Conservation (phyloP, 1,140 invertebrate genomes). For the Microplitis mediator region DNA sequence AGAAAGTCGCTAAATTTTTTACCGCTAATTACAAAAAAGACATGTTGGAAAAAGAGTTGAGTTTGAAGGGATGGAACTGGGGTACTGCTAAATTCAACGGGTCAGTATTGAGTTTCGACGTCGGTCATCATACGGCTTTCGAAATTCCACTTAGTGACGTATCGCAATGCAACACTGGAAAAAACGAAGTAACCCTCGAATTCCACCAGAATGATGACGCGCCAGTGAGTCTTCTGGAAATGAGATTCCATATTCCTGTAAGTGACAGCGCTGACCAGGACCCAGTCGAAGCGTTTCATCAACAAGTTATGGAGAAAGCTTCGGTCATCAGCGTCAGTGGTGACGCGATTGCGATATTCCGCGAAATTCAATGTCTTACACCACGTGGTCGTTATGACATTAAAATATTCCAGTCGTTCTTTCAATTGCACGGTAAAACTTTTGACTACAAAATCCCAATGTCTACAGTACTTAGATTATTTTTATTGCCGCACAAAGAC, state of each 20-base stretch:
- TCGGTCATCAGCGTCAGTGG: constrained; percentile 97
- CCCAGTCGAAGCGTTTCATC: constrained; percentile 93
- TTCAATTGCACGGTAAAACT: constrained; percentile 99
- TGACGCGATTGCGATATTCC: constrained; percentile 96
- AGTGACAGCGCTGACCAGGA: constrained; percentile 84
- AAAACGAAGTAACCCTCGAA: constrained; percentile 98
- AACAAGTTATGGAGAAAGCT: constrained; percentile 95
- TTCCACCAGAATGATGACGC: constrained; percentile 99
- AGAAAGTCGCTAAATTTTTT: constrained; percentile 87
- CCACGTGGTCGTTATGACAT: constrained; percentile 99
- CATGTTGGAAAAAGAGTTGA: constrained; percentile 89
- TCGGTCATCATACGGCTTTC: constrained; percentile 88
- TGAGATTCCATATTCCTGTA: constrained; percentile 96
- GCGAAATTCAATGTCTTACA: constrained; percentile 96
- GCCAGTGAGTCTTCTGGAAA: constrained; percentile 94
- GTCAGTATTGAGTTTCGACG: constrained; percentile 89
- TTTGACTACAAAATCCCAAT: constrained; percentile 99
- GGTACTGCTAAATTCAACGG: constrained; percentile 94
- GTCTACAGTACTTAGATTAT: constrained; percentile 92
- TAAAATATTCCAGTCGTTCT: constrained; percentile 96
- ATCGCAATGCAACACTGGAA: constrained; percentile 94
- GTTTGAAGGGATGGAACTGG: constrained; percentile 99
- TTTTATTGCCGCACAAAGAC: constrained; percentile 96
- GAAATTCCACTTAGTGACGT: constrained; percentile 97
- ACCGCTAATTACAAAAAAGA: constrained; percentile 82